These are phyloP conservation scores for Rhizoglyphus robini DNA, from an alignment of 1,140 invertebrate species.

Conservation along the genomic window DNA sequence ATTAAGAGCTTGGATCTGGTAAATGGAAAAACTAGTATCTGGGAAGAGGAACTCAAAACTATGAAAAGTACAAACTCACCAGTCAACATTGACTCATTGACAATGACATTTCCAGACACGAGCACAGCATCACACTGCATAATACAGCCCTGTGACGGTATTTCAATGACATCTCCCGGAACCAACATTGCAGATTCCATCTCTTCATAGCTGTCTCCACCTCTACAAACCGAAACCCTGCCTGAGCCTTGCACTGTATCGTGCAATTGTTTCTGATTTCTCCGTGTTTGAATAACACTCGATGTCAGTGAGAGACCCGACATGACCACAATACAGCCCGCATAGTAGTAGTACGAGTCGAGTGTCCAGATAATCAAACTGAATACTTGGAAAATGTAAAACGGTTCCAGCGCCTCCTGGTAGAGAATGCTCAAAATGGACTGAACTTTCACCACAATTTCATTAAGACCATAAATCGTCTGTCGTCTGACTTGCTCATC, in stretches of 20 bases:
- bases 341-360: conserved; percentile 46
- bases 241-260: conserved; percentile 56
- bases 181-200: conserved; percentile 45
- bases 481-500: conserved; percentile 43
- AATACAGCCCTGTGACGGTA: conserved; percentile 65
- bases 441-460: conserved; percentile 42
- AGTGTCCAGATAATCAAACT: conserved; percentile 42
- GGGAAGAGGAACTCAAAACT: not conserved
- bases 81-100: conserved; percentile 93
- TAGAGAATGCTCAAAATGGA: conserved; percentile 30
- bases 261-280: conserved; percentile 57
- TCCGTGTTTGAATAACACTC: conserved; percentile 33
- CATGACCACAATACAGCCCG: conserved; percentile 43
- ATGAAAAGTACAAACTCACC: conserved; percentile 42
- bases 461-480: conserved; percentile 40
- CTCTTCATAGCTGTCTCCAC: conserved; percentile 30
- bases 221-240: conserved; percentile 48
- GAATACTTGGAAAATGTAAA: conserved; percentile 42
- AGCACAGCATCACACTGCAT: conserved; percentile 83
- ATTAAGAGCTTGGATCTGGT: too few species aligned
- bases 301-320: conserved; percentile 38
- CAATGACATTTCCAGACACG: conserved; percentile 68
- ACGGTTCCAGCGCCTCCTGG: conserved; percentile 37
- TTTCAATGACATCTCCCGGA: conserved; percentile 79
- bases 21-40: conserved; percentile 17